Conservation (phyloP, 2,797 vertebrate genomes). For the Acipenser ruthenus region DNA sequence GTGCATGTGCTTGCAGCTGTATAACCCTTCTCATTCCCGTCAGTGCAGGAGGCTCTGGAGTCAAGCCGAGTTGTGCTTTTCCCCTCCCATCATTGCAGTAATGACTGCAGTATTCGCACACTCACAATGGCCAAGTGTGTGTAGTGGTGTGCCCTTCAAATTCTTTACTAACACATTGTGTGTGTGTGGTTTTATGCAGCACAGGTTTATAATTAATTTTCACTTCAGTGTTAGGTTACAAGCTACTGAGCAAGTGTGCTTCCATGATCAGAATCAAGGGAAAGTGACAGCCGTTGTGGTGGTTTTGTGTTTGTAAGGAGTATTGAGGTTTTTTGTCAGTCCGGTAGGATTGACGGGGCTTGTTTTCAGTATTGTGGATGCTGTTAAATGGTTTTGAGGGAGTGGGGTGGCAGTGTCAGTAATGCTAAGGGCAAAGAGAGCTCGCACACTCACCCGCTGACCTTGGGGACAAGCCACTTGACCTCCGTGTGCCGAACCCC, state of each 20-base stretch:
- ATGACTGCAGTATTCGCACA: not conserved
- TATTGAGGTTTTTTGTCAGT: constrained; percentile 9
- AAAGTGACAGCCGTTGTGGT: too few relatives aligned
- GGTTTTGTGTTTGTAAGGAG: too few relatives aligned
- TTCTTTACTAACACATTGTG: constrained; percentile 15
- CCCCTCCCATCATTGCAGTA: not conserved
- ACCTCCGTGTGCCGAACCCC: too few relatives aligned
- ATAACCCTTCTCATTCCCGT: too few relatives aligned
- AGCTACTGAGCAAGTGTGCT: constrained; percentile 51
- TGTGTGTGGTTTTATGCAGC: not conserved
- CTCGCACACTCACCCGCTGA: too few relatives aligned
- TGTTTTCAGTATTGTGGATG: constrained; percentile 30
- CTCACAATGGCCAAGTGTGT: constrained; percentile 1
- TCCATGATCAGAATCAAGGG: too few relatives aligned
- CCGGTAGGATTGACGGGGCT: constrained; percentile 41
- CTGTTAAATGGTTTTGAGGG: too few relatives aligned
- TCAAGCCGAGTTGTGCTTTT: constrained; percentile 3
- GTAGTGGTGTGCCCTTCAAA: constrained; percentile 9
- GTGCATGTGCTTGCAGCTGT: too few relatives aligned
- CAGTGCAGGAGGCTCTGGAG: not conserved
- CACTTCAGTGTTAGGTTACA: constrained; percentile 59
- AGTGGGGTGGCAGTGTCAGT: too few relatives aligned
- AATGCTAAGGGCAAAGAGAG: too few relatives aligned
- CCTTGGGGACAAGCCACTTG: too few relatives aligned
- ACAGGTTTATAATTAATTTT: constrained; percentile 44